Evolutionary conservation across 2,797 vertebrate genomes (phyloP).

Genomic region (Pipistrellus pipistrellus): DNA sequence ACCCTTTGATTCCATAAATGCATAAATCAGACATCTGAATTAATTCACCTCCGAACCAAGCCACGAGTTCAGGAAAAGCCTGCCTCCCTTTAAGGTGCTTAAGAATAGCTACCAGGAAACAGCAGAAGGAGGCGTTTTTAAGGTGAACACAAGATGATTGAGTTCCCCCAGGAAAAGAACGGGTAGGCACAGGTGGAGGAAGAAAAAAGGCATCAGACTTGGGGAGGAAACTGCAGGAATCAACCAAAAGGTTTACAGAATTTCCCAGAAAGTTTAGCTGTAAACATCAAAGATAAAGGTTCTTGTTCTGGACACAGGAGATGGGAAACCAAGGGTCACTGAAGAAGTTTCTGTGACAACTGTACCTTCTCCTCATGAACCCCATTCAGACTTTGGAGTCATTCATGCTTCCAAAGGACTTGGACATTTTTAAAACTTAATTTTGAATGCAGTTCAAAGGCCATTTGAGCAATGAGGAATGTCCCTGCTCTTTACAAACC

Average conservation of each 20-base stretch:
- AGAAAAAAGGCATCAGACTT: neutral
- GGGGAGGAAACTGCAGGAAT: neutral
- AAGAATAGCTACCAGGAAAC: neutral
- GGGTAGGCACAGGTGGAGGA: neutral
- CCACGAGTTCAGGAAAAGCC: neutral
- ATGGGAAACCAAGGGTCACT: neutral
- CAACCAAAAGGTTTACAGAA: neutral
- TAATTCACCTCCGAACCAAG: neutral
- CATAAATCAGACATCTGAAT: neutral
- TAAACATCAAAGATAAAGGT: neutral
- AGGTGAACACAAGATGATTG: neutral
- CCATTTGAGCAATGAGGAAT: neutral
- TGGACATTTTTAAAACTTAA: neutral
- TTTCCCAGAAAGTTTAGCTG: slow-evolving; percentile 7
- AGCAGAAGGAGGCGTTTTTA: neutral
- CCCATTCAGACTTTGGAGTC: neutral
- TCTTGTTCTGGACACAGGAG: neutral
- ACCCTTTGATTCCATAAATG: neutral
- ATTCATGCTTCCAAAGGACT: neutral
- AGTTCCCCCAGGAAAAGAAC: neutral
- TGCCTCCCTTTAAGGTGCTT: neutral
- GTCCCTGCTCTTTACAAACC: neutral
- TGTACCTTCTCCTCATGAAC: neutral
- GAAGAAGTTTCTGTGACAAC: neutral
- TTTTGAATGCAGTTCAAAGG: slow-evolving; percentile 27